Conservation (phyloP, 2,113 vertebrate genomes). For the Machaerirhynchus nigripectus region DNA sequence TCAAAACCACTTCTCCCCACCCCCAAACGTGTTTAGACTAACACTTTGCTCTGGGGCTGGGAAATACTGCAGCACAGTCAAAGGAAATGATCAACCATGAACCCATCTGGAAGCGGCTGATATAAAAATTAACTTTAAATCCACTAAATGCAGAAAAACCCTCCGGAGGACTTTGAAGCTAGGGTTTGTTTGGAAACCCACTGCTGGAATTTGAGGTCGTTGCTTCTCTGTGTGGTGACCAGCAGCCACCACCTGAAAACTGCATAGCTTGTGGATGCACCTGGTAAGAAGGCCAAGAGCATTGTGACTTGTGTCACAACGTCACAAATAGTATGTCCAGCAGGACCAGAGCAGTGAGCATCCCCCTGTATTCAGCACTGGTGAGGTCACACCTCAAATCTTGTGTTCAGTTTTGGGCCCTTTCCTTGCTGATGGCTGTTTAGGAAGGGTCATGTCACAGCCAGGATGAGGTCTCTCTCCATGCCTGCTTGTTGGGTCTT, state of each 20-base stretch:
- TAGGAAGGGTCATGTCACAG: not conserved
- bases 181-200: not conserved
- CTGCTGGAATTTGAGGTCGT: not conserved
- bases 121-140: slow-evolving; percentile 53
- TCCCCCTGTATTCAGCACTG: not conserved
- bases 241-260: not conserved
- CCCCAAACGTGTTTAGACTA: not conserved
- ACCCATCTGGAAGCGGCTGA: not conserved
- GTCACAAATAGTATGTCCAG: not conserved
- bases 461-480: not conserved
- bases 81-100: not conserved
- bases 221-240: not conserved
- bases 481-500: not conserved
- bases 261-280: fast-evolving
- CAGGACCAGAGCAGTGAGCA: not conserved
- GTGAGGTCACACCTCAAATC: fast-evolving
- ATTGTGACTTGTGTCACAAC: not conserved
- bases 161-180: not conserved
- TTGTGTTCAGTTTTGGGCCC: not conserved
- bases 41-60: not conserved
- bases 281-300: not conserved
- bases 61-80: not conserved
- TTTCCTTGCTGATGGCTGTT: not conserved
- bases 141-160: not conserved
- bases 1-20: not conserved